Evolutionary conservation across 2,797 vertebrate species (phyloP).

Genomic region (Pelochelys cantorii): DNA sequence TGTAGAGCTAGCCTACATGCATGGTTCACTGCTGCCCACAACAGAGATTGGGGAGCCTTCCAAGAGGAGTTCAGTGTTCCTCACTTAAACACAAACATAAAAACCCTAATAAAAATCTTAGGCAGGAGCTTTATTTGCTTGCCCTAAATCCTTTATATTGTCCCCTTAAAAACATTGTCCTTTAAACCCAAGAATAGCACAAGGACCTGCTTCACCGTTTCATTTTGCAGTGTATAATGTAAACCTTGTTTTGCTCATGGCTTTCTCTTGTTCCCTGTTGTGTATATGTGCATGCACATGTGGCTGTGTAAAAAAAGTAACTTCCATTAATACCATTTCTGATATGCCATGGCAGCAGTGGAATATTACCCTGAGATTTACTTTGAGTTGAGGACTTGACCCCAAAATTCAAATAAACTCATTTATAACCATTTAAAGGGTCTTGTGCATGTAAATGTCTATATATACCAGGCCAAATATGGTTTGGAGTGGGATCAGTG

Average conservation of each 20-base stretch:
- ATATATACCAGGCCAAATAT: background rate
- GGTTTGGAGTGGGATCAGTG: background rate
- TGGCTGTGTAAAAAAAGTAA: background rate
- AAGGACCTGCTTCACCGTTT: background rate
- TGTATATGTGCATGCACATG: background rate
- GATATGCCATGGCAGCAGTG: background rate
- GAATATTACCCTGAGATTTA: background rate
- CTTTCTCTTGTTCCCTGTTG: rapidly evolving
- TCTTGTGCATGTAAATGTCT: background rate
- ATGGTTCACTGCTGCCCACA: background rate
- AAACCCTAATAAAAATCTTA: background rate
- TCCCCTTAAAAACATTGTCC: background rate
- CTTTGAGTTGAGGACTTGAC: background rate
- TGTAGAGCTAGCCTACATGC: background rate
- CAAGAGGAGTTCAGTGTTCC: background rate
- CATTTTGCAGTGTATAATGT: slow-evolving; percentile 1
- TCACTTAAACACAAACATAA: background rate
- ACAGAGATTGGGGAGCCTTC: background rate
- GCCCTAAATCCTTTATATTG: background rate
- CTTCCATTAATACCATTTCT: background rate
- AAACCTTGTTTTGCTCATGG: background rate
- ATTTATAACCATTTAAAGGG: background rate
- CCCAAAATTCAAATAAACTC: background rate
- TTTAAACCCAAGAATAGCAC: background rate
- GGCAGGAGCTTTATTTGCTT: background rate